Conservation (phyloP, 2,113 vertebrate genomes). For the Pyrgilauda ruficollis region DNA sequence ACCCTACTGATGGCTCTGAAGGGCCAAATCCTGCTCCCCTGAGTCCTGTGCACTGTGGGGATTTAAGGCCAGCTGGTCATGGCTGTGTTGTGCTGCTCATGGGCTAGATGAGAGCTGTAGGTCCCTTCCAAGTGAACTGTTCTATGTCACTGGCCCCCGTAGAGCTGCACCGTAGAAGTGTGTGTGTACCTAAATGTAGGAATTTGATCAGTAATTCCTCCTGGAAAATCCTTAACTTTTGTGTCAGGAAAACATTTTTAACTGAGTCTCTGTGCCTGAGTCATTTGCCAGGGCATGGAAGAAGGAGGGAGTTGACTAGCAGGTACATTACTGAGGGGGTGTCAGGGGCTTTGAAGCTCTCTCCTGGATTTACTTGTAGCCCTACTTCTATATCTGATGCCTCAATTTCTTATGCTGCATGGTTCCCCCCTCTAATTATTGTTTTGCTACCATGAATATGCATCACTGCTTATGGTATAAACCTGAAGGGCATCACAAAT, state of each 20-base stretch:
- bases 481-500: neutral
- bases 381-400: neutral
- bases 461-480: neutral
- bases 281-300: neutral
- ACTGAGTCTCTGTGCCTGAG: neutral
- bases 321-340: neutral
- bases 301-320: neutral
- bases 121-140: neutral
- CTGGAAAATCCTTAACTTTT: neutral
- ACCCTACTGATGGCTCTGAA: neutral
- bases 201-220: neutral
- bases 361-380: neutral
- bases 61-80: neutral
- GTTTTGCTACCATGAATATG: neutral
- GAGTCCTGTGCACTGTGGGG: neutral
- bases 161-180: neutral
- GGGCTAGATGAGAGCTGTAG: neutral
- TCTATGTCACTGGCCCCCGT: rapidly evolving
- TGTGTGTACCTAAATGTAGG: neutral
- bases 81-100: neutral
- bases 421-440: neutral
- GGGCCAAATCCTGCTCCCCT: neutral
- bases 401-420: neutral
- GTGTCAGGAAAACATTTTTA: neutral
- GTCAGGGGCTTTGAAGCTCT: neutral